Evolutionary conservation across 1,140 invertebrate species (phyloP).

Genomic region (Catajapyx aquilonaris): DNA sequence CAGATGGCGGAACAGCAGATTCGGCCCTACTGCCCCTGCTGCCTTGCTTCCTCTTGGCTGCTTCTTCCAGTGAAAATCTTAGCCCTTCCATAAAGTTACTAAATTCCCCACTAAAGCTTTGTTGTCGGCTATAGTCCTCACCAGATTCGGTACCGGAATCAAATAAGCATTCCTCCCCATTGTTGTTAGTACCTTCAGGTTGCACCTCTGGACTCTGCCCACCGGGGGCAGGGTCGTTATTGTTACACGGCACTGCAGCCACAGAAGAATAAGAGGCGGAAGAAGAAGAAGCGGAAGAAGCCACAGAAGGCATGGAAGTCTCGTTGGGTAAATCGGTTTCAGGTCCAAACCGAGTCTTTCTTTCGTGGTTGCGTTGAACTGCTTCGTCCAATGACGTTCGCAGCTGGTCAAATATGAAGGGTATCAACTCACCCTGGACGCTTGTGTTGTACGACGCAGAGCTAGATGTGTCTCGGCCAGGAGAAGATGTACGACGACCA

Average conservation of each 20-base stretch:
- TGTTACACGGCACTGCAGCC: no score
- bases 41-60: constrained; percentile 1
- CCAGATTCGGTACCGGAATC: constrained; percentile 45
- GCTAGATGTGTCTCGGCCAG: no score
- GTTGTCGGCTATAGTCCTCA: constrained; percentile 27
- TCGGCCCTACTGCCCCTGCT: constrained; percentile 16
- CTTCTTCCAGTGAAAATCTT: constrained; percentile 13
- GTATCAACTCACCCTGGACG: constrained; percentile 29
- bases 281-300: no score
- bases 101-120: constrained; percentile 11
- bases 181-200: no score
- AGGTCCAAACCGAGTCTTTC: no score
- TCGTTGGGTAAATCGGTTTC: no score
- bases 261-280: no score
- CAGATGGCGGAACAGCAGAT: constrained; percentile 18
- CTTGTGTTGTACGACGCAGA: no score
- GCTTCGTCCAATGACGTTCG: constrained; percentile 13
- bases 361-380: constrained; percentile 16
- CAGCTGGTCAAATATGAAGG: constrained; percentile 35
- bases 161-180: constrained; percentile 17
- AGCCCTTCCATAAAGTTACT: constrained; percentile 17
- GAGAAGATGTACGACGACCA: no score
- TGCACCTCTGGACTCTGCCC: no score
- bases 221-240: no score
- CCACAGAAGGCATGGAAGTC: no score